Base-by-base conservation (phyloP, 2,888 invertebrate genomes). In the Melanophora roralis region DNA sequence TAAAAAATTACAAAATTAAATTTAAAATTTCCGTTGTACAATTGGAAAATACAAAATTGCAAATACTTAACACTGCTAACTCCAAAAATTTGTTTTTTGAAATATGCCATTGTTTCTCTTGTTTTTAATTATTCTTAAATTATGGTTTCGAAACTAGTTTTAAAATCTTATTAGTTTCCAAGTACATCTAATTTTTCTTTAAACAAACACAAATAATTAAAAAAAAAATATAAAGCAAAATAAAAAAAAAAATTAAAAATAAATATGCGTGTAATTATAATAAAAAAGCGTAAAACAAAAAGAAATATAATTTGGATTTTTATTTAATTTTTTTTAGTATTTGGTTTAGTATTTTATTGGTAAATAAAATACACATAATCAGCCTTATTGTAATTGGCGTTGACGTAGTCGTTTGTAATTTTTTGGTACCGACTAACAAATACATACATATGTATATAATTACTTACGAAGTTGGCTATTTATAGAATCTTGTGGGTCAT, bases 241-340 rank as follows among this genome's bases (percentile, higher is more conserved):
- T 27, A 16, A 51, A 53, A 64, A 45, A 11, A 19, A 19, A n/a
- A 65, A 27, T 5, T 27, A 27, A 27, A 69, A 21, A 6, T 53
- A n/a, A 55, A 60, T 14, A 64, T 64, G 71, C 71, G 71, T 71
- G 71, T 77, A 77, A 77, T 64, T 77, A 71, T 77, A 77, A 77
- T 71, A 71, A 71, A 34, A 57, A 40, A 71, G 65, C 64, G 36
- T 65, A 71, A 71, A 64, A 76, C 47, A 71, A 43, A 71, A 59
- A 43, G n/a, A 67, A 45, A 19, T 11, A 40, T 2, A 32, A 14
- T 36, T 43, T 67, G 21, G 49, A 14, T 12, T 75, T 64, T 76
- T 57, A 60, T 68, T 75, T 43, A 0, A 12, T 9, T 9, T 21
- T 21, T 45, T 7, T 16, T 43, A 5, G 38, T 2, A 38, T n/a